Conservation (phyloP, 2,888 invertebrate genomes). For the Athalia cordata region DNA sequence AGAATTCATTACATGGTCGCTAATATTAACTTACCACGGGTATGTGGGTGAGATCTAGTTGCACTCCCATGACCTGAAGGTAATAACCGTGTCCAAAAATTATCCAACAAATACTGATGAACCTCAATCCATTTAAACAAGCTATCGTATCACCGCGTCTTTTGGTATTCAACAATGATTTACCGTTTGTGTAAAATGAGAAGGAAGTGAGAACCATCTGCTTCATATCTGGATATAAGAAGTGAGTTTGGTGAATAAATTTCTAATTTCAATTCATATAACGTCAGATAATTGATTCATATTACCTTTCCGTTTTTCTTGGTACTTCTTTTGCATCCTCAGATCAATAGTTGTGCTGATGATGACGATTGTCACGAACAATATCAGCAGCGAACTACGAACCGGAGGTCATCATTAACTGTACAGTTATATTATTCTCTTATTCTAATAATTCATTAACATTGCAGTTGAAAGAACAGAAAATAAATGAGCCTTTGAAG, state of each 20-base stretch:
- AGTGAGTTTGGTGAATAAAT: not conserved
- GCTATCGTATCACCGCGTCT: conserved; percentile 59
- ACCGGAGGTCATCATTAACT: conserved; percentile 26
- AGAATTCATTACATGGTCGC: not conserved
- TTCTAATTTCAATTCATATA: not conserved
- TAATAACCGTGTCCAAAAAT: conserved; percentile 68
- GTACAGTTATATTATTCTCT: conserved; percentile 24
- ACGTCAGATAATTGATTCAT: conserved; percentile 6
- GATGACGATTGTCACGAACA: conserved; percentile 57
- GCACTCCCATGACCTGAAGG: conserved; percentile 56
- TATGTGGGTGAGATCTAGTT: conserved; percentile 58
- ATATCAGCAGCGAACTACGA: conserved; percentile 52
- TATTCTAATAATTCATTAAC: not conserved
- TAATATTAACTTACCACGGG: conserved; percentile 54
- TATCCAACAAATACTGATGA: conserved; percentile 69
- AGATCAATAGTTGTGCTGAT: conserved; percentile 66
- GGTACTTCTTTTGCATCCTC: conserved; percentile 53
- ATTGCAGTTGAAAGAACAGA: not conserved
- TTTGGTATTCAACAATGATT: conserved; percentile 61
- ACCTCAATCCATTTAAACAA: conserved; percentile 73
- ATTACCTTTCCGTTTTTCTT: conserved; percentile 55
- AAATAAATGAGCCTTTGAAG: not conserved
- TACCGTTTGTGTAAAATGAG: conserved; percentile 70
- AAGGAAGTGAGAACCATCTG: conserved; percentile 62
- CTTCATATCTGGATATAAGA: conserved; percentile 48